Evolutionary conservation across 53 echinoderm and acorn worm genomes (phyloP).

Genomic region (Crossaster papposus): DNA sequence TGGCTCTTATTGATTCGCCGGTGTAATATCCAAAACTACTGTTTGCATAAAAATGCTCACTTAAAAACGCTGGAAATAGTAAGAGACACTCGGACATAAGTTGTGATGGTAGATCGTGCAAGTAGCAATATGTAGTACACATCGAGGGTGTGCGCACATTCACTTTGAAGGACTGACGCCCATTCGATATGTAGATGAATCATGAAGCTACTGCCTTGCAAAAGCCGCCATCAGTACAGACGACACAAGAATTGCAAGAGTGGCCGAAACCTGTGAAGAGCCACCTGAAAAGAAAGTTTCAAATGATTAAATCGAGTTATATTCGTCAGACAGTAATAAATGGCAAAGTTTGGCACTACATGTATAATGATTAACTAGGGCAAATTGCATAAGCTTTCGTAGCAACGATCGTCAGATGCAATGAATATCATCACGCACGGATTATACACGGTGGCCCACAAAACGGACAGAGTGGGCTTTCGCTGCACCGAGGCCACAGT

Average conservation of each 20-base stretch:
- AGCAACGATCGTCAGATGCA: too few species aligned
- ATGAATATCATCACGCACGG: too few species aligned
- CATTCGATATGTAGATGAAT: background rate
- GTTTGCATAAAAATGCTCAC: background rate
- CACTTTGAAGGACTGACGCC: background rate
- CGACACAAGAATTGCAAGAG: background rate
- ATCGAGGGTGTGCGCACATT: background rate
- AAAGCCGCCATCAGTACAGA: conserved; percentile 21
- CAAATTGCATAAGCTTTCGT: too few species aligned
- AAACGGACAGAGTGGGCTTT: too few species aligned
- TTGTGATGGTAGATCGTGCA: background rate
- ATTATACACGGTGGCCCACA: too few species aligned
- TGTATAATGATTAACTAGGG: too few species aligned
- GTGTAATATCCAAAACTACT: background rate
- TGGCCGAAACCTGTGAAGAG: background rate
- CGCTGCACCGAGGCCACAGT: too few species aligned
- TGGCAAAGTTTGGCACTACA: too few species aligned
- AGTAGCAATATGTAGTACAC: background rate
- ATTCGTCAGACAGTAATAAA: too few species aligned
- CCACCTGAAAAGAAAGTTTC: conserved; percentile 17
- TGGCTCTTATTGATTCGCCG: background rate
- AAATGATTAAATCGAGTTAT: background rate
- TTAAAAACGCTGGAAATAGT: background rate
- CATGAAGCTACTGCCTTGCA: conserved; percentile 16
- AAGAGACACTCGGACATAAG: background rate